Percentiles rank a stretch among this genome's conserved stretches.
phyloP scores from a whole-genome alignment of 2,113 vertebrate species.

The Capreolus pygargus region DNA sequence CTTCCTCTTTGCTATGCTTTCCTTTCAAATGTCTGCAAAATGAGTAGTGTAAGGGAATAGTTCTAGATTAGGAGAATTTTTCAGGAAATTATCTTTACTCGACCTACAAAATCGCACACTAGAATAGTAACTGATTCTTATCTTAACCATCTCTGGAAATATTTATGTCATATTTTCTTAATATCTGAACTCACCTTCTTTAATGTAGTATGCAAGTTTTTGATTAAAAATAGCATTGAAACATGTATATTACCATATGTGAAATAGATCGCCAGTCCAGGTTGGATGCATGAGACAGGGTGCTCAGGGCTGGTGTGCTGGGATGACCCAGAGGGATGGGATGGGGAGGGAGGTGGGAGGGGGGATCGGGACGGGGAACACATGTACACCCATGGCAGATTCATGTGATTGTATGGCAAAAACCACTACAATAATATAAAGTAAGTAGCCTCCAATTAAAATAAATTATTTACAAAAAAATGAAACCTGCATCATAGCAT shows the following conservation, averaged over 20 bases:
- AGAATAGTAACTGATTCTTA: background rate
- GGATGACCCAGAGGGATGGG: background rate
- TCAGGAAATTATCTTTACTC: background rate
- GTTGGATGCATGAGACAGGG: background rate
- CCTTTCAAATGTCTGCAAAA: background rate
- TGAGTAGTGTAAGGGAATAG: background rate
- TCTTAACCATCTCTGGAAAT: background rate
- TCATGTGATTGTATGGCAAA: background rate
- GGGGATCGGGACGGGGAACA: background rate
- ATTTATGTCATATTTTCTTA: background rate
- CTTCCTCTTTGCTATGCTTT: background rate
- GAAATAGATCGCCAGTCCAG: background rate
- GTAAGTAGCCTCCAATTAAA: background rate
- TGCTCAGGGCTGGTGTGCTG: background rate
- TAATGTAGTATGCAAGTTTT: background rate
- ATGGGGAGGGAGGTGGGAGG: background rate
- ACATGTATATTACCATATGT: background rate
- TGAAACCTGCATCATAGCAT: background rate
- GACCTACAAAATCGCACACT: background rate
- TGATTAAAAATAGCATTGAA: background rate
- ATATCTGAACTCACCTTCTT: background rate
- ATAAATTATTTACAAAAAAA: background rate
- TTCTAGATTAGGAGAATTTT: background rate
- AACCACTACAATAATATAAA: background rate
- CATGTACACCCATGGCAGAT: background rate